These are phyloP conservation scores for Phenganax marumi DNA, from an alignment of 92 coral and sea anemone genomes.

Conservation along the genomic window DNA sequence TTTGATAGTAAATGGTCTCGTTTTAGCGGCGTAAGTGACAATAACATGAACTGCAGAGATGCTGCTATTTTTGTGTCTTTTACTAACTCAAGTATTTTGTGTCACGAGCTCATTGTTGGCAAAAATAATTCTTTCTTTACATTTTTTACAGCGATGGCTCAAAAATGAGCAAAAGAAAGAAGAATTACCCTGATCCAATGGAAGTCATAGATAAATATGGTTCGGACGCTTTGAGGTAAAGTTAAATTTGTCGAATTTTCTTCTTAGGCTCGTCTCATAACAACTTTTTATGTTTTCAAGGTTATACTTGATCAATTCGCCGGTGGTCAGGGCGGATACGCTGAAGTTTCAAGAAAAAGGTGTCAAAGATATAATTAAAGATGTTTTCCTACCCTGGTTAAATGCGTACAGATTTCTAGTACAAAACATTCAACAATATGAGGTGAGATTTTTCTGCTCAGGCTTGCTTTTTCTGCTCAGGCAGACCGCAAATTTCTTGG, in stretches of 20 bases:
- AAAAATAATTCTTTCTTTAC: neutral
- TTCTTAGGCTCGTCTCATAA: neutral
- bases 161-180: slow-evolving; percentile 97
- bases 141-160: slow-evolving; percentile 72
- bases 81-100: too few relatives aligned
- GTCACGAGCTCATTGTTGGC: neutral
- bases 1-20: slow-evolving; percentile 95
- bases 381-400: slow-evolving; percentile 96
- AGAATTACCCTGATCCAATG: slow-evolving; percentile 95
- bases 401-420: slow-evolving; percentile 92
- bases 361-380: slow-evolving; percentile 95
- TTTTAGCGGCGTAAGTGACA: slow-evolving; percentile 85
- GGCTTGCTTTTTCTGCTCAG: neutral
- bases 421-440: slow-evolving; percentile 51
- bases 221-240: slow-evolving; percentile 89
- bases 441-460: neutral
- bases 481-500: neutral
- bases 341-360: slow-evolving; percentile 97
- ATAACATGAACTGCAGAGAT: neutral
- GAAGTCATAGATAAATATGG: slow-evolving; percentile 84
- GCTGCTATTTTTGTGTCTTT: too few relatives aligned
- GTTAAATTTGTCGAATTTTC: neutral
- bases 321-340: slow-evolving; percentile 97
- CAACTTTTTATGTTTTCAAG: slow-evolving; percentile 42
- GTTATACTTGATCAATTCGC: slow-evolving; percentile 93